Evolutionary conservation across 1,140 invertebrate genomes (phyloP), one percentile per base, ranked within the genome.

Genomic region (Conus ventricosus): DNA sequence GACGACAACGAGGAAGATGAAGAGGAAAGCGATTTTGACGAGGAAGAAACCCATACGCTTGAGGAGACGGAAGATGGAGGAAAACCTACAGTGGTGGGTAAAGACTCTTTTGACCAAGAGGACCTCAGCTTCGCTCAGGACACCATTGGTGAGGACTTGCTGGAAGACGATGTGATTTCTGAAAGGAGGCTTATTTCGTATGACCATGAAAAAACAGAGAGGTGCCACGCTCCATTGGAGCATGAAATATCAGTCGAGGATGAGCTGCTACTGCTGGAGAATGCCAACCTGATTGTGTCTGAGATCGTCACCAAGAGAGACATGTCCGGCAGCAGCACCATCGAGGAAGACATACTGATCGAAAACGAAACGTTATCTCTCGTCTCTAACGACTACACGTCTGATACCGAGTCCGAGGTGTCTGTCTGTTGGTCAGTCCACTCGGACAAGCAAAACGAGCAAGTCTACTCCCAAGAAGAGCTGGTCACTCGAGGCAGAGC

Each of bases 361-460:
- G 97, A 97, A 89, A 96, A 96, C 92, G 96, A 97, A 93, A 97
- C 96, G 0, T 92, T 97, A 23, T 97, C 96, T 90, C 93, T 97
- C 54, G 97, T 97, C 0, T 97, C 97, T 15, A 97, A 97, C 91
- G 96, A 96, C 84, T 96, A 94, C 89, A 91, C 90, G 13, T 95
- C 94, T 11, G 94, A 95, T 85, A 93, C 93, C 0, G 92, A 92
- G n/a, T 94, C 93, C 20, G 94, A 95, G 67, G 91, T 93, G 0
- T 94, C 94, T 7, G 84, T 91, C 1, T 91, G 91, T 4, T 93
- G 92, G 92, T 94, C 94, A 0, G 84, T 87, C 6, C 91, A 88
- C n/a, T 93, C 93, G 0, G 93, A 94, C 39, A 90, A 91, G 15
- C 60, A 75, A 13, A 92, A 91, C 84, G 91, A 93, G 13, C 88